A percentile compares a stretch with the other conserved stretches of the same genome.
phyloP scores from a whole-genome alignment of 2,888 invertebrate genomes.

The Oscheius sp. region DNA sequence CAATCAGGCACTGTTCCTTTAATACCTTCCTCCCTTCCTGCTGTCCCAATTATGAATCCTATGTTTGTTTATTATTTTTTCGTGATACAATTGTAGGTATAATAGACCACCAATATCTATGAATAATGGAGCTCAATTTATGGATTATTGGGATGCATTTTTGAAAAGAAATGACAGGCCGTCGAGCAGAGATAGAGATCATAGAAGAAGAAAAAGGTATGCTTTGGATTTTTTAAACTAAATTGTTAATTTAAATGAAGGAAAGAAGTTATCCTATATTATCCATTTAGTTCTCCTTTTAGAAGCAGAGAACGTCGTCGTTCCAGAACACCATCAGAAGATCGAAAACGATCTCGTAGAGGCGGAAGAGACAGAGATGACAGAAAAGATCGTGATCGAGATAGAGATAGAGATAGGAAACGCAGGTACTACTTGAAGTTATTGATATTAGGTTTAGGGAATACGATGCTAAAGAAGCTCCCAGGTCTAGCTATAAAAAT shows the following conservation, averaged over 20 bases:
- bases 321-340: slow-evolving; percentile 13
- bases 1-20: background rate
- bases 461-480: slow-evolving; percentile 9
- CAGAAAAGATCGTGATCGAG: background rate
- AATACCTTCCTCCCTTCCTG: slow-evolving; percentile 7
- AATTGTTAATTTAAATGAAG: too few species aligned
- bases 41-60: slow-evolving; percentile 7
- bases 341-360: background rate
- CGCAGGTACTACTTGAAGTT: background rate
- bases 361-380: background rate
- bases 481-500: background rate
- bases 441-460: too few species aligned
- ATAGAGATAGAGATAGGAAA: background rate
- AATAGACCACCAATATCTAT: slow-evolving; percentile 8
- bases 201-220: slow-evolving; percentile 5
- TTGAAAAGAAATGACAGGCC: slow-evolving; percentile 37
- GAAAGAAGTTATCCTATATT: background rate
- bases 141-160: slow-evolving; percentile 40
- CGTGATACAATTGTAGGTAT: slow-evolving; percentile 1
- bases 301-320: slow-evolving; percentile 9
- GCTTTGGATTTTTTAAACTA: background rate
- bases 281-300: background rate
- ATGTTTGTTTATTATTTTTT: slow-evolving; percentile 3
- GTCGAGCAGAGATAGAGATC: slow-evolving; percentile 23
- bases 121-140: slow-evolving; percentile 18